Evolutionary conservation across 2,797 vertebrate species (phyloP), one percentile per base, ranked within the genome.

Genomic region (Neosilurus mollespiculum): DNA sequence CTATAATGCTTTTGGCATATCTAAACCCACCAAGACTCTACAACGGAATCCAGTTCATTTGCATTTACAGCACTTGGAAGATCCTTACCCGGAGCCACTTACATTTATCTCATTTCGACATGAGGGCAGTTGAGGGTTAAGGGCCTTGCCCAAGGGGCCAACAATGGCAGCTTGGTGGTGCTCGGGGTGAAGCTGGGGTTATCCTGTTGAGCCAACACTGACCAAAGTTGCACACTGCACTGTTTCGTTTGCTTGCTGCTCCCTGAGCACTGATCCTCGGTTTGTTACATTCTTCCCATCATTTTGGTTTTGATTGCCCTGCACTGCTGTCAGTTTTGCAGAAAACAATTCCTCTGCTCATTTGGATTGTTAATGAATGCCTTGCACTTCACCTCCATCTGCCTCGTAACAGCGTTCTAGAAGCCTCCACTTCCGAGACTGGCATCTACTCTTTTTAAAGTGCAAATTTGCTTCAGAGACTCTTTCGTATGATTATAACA

Each of bases 351-450:
- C 24, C 34, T 20, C 9, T 22, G 66, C 66, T 69, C 66, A 69
- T 43, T 43, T 69, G 34, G 69, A 49, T 71, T 71, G 69, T n/a
- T 71, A 71, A 71, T 71, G 43, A 71, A 71, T 2, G 43, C 69
- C 69, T n/a, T 43, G 12, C 69, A 51, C 69, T 71, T 71, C 15
- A 49, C 69, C 69, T 24, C 69, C 43, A 71, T 24, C 69, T 71
- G 69, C 69, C 20, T 51, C 11, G 22, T n/a, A 10, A 71, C 69
- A 71, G 20, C 26, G 43, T 71, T 51, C 69, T 71, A 12, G 69
- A 12, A 71, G 69, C 69, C 11, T 51, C 49, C 69, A 7, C 22
- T n/a, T 71, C 69, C n/a, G 43, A n/a, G 43, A 51, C 20, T 51
- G 20, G 8, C 20, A 43, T 43, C 37, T 49, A 51, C 43, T 49